phyloP scores from a whole-genome alignment of 2,888 invertebrate species.

The Cephalotes varians region DNA sequence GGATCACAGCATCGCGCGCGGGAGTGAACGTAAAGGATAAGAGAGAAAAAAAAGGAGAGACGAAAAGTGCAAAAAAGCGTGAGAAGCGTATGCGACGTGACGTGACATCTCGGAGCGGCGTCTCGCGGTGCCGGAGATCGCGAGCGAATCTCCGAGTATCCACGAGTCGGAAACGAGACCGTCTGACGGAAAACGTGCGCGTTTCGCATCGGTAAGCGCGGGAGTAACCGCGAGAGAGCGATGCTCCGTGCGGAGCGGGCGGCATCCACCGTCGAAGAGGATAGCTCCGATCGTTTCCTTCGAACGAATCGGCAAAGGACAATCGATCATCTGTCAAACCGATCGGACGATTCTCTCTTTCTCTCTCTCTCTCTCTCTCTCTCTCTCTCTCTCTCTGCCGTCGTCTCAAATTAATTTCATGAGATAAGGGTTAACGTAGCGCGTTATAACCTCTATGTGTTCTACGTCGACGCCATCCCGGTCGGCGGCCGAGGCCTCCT shows the following conservation, averaged over 20 bases:
- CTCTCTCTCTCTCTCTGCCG: not conserved
- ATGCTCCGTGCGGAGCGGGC: not conserved
- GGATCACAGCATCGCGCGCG: not conserved
- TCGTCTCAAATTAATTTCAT: no score
- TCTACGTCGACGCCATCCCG: conserved; percentile 21
- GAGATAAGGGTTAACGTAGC: not conserved
- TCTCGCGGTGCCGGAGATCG: not conserved
- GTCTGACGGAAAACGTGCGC: not conserved
- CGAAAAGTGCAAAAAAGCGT: not conserved
- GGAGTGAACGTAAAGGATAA: not conserved
- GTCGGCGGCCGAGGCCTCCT: conserved; percentile 8
- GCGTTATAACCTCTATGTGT: conserved; percentile 37
- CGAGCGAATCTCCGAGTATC: not conserved
- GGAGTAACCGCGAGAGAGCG: not conserved
- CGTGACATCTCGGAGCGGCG: not conserved
- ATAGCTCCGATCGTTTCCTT: not conserved
- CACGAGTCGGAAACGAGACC: not conserved
- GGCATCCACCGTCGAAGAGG: not conserved
- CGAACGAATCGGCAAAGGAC: not conserved
- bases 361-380: not conserved
- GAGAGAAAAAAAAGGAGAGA: not conserved
- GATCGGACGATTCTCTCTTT: not conserved
- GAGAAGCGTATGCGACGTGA: not conserved
- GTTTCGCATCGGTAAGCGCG: conserved; percentile 19
- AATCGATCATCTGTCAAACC: conserved; percentile 6